Evolutionary conservation across 2,888 invertebrate species (phyloP), one percentile per base, ranked within the genome.

Genomic region (Biston betularia): DNA sequence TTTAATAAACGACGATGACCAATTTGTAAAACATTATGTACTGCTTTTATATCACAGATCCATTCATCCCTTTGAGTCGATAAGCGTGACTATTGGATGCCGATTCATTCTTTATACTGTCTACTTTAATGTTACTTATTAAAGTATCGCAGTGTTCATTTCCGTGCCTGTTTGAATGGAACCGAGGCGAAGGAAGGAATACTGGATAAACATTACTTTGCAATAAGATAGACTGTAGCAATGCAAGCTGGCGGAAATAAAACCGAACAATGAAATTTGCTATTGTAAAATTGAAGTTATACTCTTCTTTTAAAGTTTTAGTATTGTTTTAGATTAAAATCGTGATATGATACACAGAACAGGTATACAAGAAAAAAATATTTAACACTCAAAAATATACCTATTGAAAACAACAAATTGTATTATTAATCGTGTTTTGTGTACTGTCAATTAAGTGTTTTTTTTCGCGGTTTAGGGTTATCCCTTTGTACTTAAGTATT

Each of bases 31-130:
- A n/a, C n/a, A n/a, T n/a, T 40, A 53, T 12, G 3, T 55, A 44
- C 49, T 63, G 42, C 8, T 33, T 49, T 5, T 49, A 42, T n/a
- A 15, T 49, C n/a, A n/a, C 52, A 59, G 60, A 74, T 66, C 74
- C 69, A 78, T 80, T 80, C 77, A 81, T 77, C 72, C 73, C 68
- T 67, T 74, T 71, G 57, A 68, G 67, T 71, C 71, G 77, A 76
- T 77, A 75, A 81, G 82, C 79, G 79, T 68, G 73, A 69, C 71
- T 73, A 72, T 72, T 70, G 62, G 63, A 65, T 50, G 65, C 69
- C 59, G 68, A 72, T 56, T 56, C 48, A 52, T 60, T 49, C 12
- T 33, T 69, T 55, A 62, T 65, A 60, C 67, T 56, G 58, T 69
- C 69, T 63, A 65, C 68, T 71, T 72, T 71, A 70, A 63, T 70